Percentiles rank a stretch among this genome's conserved stretches.
phyloP scores from a whole-genome alignment of 23 tunicate species.

The Styela plicata region DNA sequence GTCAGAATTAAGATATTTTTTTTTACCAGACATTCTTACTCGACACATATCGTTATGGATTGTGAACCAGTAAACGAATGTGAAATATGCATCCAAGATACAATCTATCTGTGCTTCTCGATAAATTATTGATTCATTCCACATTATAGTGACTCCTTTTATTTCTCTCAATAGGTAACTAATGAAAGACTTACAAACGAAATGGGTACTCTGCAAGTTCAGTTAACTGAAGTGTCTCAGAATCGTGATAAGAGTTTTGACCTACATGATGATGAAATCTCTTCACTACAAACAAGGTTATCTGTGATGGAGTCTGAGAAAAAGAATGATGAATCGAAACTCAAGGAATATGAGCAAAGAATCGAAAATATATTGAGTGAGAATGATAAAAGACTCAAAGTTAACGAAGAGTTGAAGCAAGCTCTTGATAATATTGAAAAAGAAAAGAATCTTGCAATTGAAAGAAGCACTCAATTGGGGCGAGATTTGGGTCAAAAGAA shows the following conservation, averaged over 20 bases:
- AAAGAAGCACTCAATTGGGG: constrained; percentile 15
- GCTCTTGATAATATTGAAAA: constrained; percentile 8
- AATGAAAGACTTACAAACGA: background rate
- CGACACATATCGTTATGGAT: no score
- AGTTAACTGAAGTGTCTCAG: background rate
- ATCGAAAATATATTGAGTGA: constrained; percentile 13
- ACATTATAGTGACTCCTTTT: background rate
- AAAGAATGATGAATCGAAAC: background rate
- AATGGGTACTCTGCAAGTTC: background rate
- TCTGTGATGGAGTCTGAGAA: background rate
- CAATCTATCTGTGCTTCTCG: no score
- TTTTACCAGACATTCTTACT: no score
- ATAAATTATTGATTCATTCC: no score
- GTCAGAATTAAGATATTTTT: background rate
- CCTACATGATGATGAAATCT: background rate
- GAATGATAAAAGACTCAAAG: background rate
- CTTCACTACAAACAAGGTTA: background rate
- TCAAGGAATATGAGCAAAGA: background rate
- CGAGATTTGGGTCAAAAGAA: background rate
- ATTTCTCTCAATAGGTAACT: background rate
- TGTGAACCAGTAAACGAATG: no score
- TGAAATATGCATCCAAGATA: no score
- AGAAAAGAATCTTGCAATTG: background rate
- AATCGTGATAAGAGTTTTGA: background rate
- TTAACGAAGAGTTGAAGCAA: background rate